These are phyloP conservation scores for Sebastolobus alascanus DNA, from an alignment of 2,797 vertebrate species.

Conservation along the genomic window DNA sequence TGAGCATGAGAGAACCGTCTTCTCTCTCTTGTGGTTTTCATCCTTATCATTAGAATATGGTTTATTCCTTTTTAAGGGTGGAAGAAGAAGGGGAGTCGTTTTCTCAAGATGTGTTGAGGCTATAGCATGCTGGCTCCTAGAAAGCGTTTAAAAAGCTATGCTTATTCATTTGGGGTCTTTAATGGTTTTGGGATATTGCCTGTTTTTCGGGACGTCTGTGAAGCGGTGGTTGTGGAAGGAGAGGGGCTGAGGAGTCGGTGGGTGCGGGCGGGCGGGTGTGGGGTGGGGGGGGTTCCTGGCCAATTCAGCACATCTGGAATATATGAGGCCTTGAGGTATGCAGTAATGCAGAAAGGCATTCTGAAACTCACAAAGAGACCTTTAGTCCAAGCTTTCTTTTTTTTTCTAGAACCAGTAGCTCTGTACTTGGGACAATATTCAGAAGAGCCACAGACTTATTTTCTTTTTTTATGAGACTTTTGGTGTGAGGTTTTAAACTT, in stretches of 20 bases:
- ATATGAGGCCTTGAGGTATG: constrained; percentile 89
- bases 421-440: constrained; percentile 75
- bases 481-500: constrained; percentile 65
- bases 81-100: constrained; percentile 33
- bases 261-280: background rate
- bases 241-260: constrained; percentile 59
- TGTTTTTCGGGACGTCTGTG: constrained; percentile 78
- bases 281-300: constrained; percentile 62
- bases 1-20: constrained; percentile 37
- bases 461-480: constrained; percentile 76
- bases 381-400: constrained; percentile 78
- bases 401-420: constrained; percentile 79
- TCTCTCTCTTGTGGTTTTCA: constrained; percentile 67
- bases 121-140: constrained; percentile 42
- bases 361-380: constrained; percentile 87
- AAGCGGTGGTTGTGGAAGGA: constrained; percentile 52
- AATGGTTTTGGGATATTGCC: constrained; percentile 78
- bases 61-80: constrained; percentile 39
- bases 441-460: constrained; percentile 76
- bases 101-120: constrained; percentile 39
- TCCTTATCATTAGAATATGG: constrained; percentile 71
- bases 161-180: constrained; percentile 70
- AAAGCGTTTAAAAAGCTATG: constrained; percentile 53
- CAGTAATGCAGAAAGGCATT: constrained; percentile 88
- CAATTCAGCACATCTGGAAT: constrained; percentile 90